Evolutionary conservation across 1,140 invertebrate genomes (phyloP), one percentile per base, ranked within the genome.

Genomic region (Drosophila saltans): DNA sequence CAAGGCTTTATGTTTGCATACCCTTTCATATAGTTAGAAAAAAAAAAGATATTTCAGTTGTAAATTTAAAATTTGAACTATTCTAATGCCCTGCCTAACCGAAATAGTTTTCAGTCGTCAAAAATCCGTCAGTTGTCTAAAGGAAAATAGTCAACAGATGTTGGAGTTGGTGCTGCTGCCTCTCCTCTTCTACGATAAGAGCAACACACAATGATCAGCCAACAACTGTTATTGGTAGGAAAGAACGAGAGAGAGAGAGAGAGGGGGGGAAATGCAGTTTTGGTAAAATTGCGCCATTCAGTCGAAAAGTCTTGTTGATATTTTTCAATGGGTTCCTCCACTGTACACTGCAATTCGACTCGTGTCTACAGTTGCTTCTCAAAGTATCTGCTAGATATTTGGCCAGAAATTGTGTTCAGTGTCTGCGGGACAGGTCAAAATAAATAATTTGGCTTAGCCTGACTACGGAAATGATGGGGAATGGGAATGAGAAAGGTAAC

Each of bases 181-280:
- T 4, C 39, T 45, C 67, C 33, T 39, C 59, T 58, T 65, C 45
- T 67, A 48, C 71, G 41, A 64, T 69, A 65, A 26, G 57, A 69
- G 45, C 66, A 62, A 70, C 61, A 57, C 56, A 69, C 56, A 69
- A 72, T 67, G 70, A 75, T 48, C 75, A 75, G 57, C 67, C 67
- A 83, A 83, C 83, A 86, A 86, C 84, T 86, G 83, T 86, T 86
- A 86, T 80, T 69, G 21, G 57, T 24, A 1, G 77, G 73, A 73
- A 16, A 16, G 16, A 16, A 16, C 16, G 16, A 16, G 16, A 16
- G 16, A 16, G 16, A 16, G 16, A 16, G 16, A 16, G 16, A 16
- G 16, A 16, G 16, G 16, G 16, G 16, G 80, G 69, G 80, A 78
- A 86, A 86, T 89, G 84, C 83, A 78, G 83, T 78, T 84, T 89